Evolutionary conservation across 23 tunicate species (phyloP).

Genomic region (Trididemnum miniatum): DNA sequence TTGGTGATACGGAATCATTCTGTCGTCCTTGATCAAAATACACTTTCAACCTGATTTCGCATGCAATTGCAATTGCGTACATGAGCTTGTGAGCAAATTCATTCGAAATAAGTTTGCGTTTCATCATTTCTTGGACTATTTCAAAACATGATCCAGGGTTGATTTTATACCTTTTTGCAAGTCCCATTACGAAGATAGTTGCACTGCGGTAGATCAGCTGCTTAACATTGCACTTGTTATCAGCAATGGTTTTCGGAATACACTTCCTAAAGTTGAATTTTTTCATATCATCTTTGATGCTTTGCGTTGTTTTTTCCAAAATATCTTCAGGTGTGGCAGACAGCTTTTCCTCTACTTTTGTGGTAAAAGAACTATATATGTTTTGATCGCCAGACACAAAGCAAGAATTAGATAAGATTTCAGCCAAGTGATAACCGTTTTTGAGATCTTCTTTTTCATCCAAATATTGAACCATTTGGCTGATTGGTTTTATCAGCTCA

Average conservation of each 20-base stretch:
- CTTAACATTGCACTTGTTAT: constrained; percentile 18
- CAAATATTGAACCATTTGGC: constrained; percentile 32
- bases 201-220: constrained; percentile 6
- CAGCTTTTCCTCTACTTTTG: neutral
- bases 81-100: neutral
- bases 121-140: neutral
- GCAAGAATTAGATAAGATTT: neutral
- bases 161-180: neutral
- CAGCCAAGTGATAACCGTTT: neutral
- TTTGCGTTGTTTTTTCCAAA: neutral
- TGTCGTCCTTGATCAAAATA: neutral
- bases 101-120: neutral
- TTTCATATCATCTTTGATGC: neutral
- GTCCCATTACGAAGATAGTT: neutral
- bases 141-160: neutral
- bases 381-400: neutral
- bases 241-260: neutral
- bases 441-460: neutral
- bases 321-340: neutral
- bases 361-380: neutral
- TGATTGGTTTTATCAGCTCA: constrained; percentile 43
- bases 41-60: constrained; percentile 14
- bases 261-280: neutral
- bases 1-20: neutral
- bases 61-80: constrained; percentile 33